A percentile compares a stretch with the other conserved stretches of the same genome.
phyloP scores from a whole-genome alignment of 1,140 invertebrate genomes.

The Caenorhabditis latens region DNA sequence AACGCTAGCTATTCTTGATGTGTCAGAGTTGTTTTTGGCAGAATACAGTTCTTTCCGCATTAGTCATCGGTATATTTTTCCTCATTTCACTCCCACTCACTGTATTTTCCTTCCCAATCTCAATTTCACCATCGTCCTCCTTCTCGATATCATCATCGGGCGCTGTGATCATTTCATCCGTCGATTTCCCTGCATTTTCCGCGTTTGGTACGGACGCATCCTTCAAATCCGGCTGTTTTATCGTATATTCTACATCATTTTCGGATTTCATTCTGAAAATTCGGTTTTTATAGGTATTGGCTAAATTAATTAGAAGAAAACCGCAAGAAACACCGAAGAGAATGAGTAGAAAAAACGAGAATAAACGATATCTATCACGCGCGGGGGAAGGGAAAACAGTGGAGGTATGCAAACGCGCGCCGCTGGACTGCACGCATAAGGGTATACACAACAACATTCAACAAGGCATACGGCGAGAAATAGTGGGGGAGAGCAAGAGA shows the following conservation, averaged over 20 bases:
- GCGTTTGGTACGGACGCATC: not conserved
- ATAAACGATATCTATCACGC: not conserved
- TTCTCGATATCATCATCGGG: not conserved
- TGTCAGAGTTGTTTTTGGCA: no score
- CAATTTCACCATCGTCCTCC: not conserved
- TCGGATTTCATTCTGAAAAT: conserved; percentile 31
- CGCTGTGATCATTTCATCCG: not conserved
- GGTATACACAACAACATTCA: conserved; percentile 14
- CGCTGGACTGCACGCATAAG: conserved; percentile 39
- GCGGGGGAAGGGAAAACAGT: not conserved
- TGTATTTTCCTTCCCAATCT: conserved; percentile 4
- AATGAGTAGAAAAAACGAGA: not conserved
- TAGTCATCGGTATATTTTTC: not conserved
- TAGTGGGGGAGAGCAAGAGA: not conserved
- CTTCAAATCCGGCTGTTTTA: conserved; percentile 13
- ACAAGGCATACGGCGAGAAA: not conserved
- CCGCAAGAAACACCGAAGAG: not conserved
- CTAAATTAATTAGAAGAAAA: not conserved
- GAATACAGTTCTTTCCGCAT: no score
- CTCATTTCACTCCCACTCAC: not conserved
- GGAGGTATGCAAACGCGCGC: not conserved
- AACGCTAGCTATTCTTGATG: no score
- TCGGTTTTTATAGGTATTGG: not conserved
- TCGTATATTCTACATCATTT: conserved; percentile 3
- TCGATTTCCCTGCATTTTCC: not conserved